Percentiles rank a stretch among this genome's conserved stretches.
Conservation (phyloP, 2,797 vertebrate genomes). For the Lepidocolaptes lacrymiger region DNA sequence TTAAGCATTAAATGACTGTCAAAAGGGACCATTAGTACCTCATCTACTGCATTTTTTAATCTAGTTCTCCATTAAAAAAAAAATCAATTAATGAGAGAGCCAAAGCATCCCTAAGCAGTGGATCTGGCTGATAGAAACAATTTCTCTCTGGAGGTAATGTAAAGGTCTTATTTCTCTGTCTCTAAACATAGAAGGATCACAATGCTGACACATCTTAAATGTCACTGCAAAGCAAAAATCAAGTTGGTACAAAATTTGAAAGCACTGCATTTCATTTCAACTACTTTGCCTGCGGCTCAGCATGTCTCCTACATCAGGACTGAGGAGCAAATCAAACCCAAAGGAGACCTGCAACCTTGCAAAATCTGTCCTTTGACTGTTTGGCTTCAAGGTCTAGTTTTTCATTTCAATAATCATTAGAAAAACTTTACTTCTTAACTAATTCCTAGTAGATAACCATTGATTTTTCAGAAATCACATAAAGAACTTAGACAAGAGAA, state of each 20-base stretch:
- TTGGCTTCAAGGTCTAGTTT: background rate
- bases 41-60: background rate
- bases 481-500: background rate
- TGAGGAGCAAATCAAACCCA: background rate
- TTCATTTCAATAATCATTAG: background rate
- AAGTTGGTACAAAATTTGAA: background rate
- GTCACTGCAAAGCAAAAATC: constrained; percentile 11
- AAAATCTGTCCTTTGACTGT: background rate
- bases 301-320: background rate
- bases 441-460: background rate
- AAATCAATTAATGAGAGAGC: background rate
- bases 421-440: background rate
- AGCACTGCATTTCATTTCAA: background rate
- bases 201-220: background rate
- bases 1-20: background rate
- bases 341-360: background rate
- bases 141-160: background rate
- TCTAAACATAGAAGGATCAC: background rate
- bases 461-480: background rate
- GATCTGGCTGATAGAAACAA: background rate
- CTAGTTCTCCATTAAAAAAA: background rate
- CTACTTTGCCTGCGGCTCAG: background rate
- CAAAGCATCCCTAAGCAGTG: background rate
- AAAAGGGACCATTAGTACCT: background rate
- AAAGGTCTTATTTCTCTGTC: background rate